Conservation (phyloP, 1,140 invertebrate genomes). For the Penaeus japonicus region DNA sequence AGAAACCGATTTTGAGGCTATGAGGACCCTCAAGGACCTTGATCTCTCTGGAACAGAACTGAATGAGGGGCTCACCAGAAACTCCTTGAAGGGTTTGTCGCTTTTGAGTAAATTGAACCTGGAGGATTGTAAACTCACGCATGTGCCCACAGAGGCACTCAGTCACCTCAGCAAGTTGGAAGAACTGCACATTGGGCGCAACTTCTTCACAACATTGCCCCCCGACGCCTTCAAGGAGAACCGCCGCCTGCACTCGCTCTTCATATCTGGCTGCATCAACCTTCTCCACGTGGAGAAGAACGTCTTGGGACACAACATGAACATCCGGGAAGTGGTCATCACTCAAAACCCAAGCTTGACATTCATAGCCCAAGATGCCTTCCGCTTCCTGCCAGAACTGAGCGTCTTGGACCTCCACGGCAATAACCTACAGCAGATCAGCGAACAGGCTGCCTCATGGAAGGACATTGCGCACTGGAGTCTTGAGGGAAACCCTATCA, state of each 20-base stretch:
- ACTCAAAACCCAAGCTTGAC: constrained; percentile 49
- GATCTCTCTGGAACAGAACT: constrained; percentile 49
- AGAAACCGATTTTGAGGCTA: constrained; percentile 40
- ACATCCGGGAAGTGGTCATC: constrained; percentile 50
- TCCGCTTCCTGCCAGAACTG: constrained; percentile 51
- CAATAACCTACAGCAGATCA: constrained; percentile 50
- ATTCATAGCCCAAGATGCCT: constrained; percentile 44
- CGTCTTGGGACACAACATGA: constrained; percentile 45
- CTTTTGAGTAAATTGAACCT: constrained; percentile 43
- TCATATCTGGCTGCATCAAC: constrained; percentile 43
- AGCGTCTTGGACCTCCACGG: constrained; percentile 47
- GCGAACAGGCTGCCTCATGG: constrained; percentile 52
- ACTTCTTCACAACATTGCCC: constrained; percentile 47
- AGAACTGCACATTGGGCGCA: constrained; percentile 54
- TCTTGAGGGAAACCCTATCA: constrained; percentile 53
- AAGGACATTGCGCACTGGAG: constrained; percentile 52
- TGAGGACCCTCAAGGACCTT: constrained; percentile 44
- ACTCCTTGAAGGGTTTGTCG: constrained; percentile 42
- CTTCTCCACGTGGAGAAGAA: constrained; percentile 35
- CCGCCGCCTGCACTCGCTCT: constrained; percentile 45
- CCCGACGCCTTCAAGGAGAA: constrained; percentile 48
- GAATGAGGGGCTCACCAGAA: constrained; percentile 27
- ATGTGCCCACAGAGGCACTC: constrained; percentile 49
- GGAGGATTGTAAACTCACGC: constrained; percentile 46
- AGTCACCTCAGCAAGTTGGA: constrained; percentile 49